Base-by-base conservation (phyloP, 2,888 invertebrate genomes). In the Nymphalis polychloros region DNA sequence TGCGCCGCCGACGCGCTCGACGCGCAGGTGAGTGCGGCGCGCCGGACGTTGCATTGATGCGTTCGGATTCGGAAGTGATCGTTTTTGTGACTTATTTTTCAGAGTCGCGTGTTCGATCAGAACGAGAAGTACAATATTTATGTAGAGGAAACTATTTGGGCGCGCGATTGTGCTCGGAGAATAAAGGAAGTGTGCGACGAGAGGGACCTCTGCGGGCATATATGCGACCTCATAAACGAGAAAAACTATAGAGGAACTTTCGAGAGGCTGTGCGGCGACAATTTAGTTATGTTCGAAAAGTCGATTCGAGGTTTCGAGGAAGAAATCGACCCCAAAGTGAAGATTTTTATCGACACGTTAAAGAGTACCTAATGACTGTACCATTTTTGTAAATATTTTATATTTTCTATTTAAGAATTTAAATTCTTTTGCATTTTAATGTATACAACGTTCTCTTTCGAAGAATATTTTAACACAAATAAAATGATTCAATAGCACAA, bases 71-170 rank as follows among this genome's bases (percentile, higher is more conserved):
- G 41, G 0, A 8, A 10, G 8, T 41, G 8, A 41, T 10, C 3
- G 19, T 50, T 62, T 63, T 41, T n/a, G 1, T 61, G 4, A 41
- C 16, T 16, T 4, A 53, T 19, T 52, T 62, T 64, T 23, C 87
- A 94, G 92, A 93, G 91, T 60, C 87, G 94, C 77, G 93, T 95
- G 0, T 95, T 95, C 81, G 95, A 95, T 74, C 93, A 94, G 77
- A 94, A 94, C 70, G 95, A 95, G 77, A 86, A 92, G 70, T 94
- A 95, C 84, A 95, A 95, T 79, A 88, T 92, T 53, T 94, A 90
- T 77, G 84, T 93, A 55, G 95, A 95, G 84, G 94, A 93, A 68
- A 81, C 89, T 0, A 73, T 88, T 8, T 86, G 91, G 85, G 84
- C 86, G 0, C 75, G 73, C 62, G 79, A 81, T 0, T 90, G 89